phyloP scores from a whole-genome alignment of 2,888 invertebrate genomes.

The Epirrhoe alternata region DNA sequence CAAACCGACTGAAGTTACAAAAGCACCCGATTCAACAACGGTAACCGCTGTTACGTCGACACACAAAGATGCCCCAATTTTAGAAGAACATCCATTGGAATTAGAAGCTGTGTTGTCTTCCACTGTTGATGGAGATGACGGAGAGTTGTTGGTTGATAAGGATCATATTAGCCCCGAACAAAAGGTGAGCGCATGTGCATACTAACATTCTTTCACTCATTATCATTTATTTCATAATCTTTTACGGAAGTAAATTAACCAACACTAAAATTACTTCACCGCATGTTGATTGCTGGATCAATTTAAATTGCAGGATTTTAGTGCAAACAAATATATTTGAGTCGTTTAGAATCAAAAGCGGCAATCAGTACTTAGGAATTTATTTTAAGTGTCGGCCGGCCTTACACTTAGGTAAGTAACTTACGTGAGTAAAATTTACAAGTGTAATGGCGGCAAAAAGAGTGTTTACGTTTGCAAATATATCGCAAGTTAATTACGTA shows the following conservation, averaged over 20 bases:
- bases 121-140: constrained; percentile 53
- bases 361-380: too few relatives aligned
- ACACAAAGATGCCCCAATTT: constrained; percentile 39
- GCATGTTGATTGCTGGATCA: neutral
- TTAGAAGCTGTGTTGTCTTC: constrained; percentile 71
- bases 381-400: too few relatives aligned
- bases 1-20: constrained; percentile 38
- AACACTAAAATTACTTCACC: neutral
- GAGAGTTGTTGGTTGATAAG: constrained; percentile 32
- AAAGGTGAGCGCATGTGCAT: constrained; percentile 49
- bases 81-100: constrained; percentile 64
- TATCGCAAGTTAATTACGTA: too few relatives aligned
- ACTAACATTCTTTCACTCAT: neutral
- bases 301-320: too few relatives aligned
- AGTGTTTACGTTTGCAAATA: too few relatives aligned
- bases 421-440: too few relatives aligned
- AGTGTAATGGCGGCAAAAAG: too few relatives aligned
- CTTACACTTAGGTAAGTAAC: too few relatives aligned
- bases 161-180: constrained; percentile 38
- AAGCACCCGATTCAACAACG: constrained; percentile 27
- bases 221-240: too few relatives aligned
- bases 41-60: constrained; percentile 34
- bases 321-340: too few relatives aligned
- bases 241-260: neutral
- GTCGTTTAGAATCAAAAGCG: too few relatives aligned